Percentiles rank a stretch among this genome's conserved stretches.
Conservation (phyloP, 2,888 invertebrate genomes). For the Caenorhabditis sp. region DNA sequence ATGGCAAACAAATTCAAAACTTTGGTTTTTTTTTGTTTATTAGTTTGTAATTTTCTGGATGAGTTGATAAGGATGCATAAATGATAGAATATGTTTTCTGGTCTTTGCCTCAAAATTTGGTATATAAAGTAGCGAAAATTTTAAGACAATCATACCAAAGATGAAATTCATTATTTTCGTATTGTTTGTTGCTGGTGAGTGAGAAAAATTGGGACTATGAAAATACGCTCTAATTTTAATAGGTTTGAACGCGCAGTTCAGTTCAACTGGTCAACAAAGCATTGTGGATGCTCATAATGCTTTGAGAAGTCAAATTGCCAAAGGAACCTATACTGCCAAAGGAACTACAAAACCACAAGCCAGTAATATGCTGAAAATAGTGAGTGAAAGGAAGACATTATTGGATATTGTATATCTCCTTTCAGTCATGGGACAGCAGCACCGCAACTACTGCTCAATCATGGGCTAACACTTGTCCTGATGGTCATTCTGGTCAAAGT, state of each 20-base stretch:
- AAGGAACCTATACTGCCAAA: not conserved
- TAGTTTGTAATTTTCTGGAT: too few relatives aligned
- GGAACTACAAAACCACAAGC: not conserved
- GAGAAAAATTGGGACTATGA: too few relatives aligned
- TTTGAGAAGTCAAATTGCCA: slow-evolving; percentile 1
- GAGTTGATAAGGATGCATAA: too few relatives aligned
- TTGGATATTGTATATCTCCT: too few relatives aligned
- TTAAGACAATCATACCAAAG: too few relatives aligned
- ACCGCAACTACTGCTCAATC: not conserved
- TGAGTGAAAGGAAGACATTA: not conserved
- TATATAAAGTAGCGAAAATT: too few relatives aligned
- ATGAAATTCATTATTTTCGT: not conserved
- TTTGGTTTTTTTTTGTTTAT: too few relatives aligned
- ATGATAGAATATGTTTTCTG: too few relatives aligned
- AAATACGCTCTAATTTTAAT: too few relatives aligned
- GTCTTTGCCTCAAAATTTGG: too few relatives aligned
- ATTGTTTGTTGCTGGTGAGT: not conserved
- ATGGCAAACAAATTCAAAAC: too few relatives aligned
- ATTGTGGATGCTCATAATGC: not conserved
- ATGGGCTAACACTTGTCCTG: slow-evolving; percentile 9
- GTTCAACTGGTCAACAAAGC: not conserved
- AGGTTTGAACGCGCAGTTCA: not conserved
- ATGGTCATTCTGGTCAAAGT: not conserved
- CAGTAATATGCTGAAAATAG: not conserved
- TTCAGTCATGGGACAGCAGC: not conserved